Evolutionary conservation across 2,797 vertebrate species (phyloP).

Genomic region (Onychomys leucogaster): DNA sequence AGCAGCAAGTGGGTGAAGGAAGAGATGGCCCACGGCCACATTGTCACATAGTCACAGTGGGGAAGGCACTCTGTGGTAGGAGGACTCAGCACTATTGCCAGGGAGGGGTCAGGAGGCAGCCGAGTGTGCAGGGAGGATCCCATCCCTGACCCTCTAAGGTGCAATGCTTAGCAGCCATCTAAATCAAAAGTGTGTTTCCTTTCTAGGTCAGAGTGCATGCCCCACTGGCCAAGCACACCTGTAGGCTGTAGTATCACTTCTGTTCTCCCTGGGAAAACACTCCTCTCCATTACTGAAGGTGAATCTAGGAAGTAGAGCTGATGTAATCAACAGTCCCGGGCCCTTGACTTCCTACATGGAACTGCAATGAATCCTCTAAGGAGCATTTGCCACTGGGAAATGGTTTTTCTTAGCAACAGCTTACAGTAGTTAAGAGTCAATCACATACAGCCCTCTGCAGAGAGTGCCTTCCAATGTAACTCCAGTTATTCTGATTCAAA

Average conservation of each 20-base stretch:
- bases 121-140: background rate
- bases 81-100: background rate
- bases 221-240: background rate
- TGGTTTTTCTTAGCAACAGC: background rate
- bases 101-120: background rate
- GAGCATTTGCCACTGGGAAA: background rate
- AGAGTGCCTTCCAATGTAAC: background rate
- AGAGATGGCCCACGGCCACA: background rate
- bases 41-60: background rate
- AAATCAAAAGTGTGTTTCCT: background rate
- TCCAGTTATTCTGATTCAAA: background rate
- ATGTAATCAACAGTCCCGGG: background rate
- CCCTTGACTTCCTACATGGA: background rate
- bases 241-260: background rate
- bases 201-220: background rate
- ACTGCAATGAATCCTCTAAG: background rate
- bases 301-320: background rate
- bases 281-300: background rate
- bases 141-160: background rate
- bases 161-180: background rate
- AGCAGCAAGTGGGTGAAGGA: background rate
- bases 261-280: background rate
- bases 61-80: background rate
- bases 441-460: background rate
- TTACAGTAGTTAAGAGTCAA: background rate